Base-by-base conservation (phyloP, 2,797 vertebrate genomes). In the Carapus acus region DNA sequence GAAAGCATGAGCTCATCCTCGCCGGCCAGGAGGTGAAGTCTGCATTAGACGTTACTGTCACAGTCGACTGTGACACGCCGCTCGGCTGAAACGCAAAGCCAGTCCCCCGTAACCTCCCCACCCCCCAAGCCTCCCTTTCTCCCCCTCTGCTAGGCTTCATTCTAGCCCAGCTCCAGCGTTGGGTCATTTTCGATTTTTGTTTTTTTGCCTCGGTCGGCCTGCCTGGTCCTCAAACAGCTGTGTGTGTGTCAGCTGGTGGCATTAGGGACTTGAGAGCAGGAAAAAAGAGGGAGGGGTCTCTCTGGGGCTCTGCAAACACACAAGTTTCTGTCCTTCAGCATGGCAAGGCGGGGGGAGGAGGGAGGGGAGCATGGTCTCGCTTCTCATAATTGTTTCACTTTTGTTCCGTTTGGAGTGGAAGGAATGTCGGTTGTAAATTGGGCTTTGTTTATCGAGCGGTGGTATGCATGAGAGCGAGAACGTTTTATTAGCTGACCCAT, bases 211-310 rank as follows among this genome's bases (percentile, higher is more conserved):
- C n/a, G n/a, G n/a, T 72, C 81, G 43, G 60, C 62, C 78, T 8
- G 71, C 73, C 74, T 71, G 77, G 75, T 76, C 71, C 64, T 80
- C 12, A 36, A 83, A 83, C 88, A 90, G 87, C 88, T 90, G 88
- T 84, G 77, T 22, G 65, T 69, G 82, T 86, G 86, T 89, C 87
- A 88, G 86, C 86, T 89, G 87, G 81, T 85, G 83, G 79, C 73
- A 82, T 73, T 69, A 49, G 73, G 57, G 62, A 54, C 63, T 65
- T n/a, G 54, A 58, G 50, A 57, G 47, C 70, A 68, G 67, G 54
- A 69, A 71, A 55, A 80, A 80, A 71, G 59, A 75, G 79, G 80
- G 81, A 72, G 83, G 77, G 81, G 79, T 75, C 60, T 60, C 19
- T 55, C 41, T 56, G 34, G 50, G 69, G 63, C 73, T 75, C 58